Evolutionary conservation across 2,888 invertebrate species (phyloP).

Genomic region (Nyleta sp.): DNA sequence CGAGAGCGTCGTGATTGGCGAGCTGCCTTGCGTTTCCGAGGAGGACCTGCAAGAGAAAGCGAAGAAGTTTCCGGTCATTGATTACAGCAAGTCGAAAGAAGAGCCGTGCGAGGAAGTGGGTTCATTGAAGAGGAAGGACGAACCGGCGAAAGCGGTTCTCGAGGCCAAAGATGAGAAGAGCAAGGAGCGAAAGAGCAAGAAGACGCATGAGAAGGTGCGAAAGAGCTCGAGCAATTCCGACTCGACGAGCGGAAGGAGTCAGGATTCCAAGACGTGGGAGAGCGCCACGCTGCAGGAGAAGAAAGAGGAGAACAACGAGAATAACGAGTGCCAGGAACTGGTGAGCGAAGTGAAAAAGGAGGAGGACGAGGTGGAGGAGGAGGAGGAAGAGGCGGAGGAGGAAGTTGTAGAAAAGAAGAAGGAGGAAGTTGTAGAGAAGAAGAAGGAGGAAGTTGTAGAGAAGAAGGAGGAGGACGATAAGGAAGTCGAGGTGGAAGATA

Average conservation of each 20-base stretch:
- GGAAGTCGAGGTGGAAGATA: conserved; percentile 11
- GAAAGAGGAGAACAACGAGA: conserved; percentile 44
- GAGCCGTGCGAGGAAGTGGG: conserved; percentile 70
- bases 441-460: conserved; percentile 9
- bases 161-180: conserved; percentile 67
- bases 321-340: conserved; percentile 22
- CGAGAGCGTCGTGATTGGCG: conserved; percentile 75
- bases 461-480: conserved; percentile 13
- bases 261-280: conserved; percentile 28
- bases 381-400: conserved; percentile 26
- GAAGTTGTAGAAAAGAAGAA: not conserved
- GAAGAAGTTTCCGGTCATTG: conserved; percentile 75
- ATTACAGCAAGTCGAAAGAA: conserved; percentile 73
- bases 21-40: conserved; percentile 73
- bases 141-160: conserved; percentile 65
- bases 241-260: conserved; percentile 34
- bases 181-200: conserved; percentile 69
- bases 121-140: conserved; percentile 67
- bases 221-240: conserved; percentile 66
- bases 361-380: conserved; percentile 5
- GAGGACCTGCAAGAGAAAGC: conserved; percentile 74
- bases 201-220: conserved; percentile 64
- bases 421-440: conserved; percentile 1
- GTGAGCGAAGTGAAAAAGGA: not conserved
- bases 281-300: conserved; percentile 6